These are phyloP conservation scores for Myotis vivesi DNA, from an alignment of 2,797 vertebrate genomes.

Conservation along the genomic window DNA sequence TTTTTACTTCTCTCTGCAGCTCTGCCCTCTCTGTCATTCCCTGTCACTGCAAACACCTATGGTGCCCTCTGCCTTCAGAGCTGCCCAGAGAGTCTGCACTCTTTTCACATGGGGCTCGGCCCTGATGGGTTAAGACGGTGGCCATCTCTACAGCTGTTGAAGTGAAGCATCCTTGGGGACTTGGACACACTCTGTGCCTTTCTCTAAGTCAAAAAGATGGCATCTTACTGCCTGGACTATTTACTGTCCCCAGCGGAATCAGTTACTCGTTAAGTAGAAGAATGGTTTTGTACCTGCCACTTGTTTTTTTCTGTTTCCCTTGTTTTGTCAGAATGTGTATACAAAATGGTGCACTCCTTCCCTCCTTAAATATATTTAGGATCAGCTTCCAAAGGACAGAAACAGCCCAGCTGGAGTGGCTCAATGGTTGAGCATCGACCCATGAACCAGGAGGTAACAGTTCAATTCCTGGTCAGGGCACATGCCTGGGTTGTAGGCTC, in stretches of 20 bases:
- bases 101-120: not conserved
- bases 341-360: not conserved
- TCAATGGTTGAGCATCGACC: too few relatives aligned
- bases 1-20: slow-evolving; percentile 61
- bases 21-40: not conserved
- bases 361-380: not conserved
- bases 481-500: too few relatives aligned
- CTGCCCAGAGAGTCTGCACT: not conserved
- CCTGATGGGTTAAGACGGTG: not conserved
- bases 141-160: not conserved
- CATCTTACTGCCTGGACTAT: slow-evolving; percentile 18
- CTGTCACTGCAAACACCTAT: not conserved
- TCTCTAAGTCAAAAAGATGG: slow-evolving; percentile 47
- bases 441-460: too few relatives aligned
- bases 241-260: slow-evolving; percentile 28
- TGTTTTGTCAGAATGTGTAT: slow-evolving; percentile 20
- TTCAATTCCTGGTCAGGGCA: too few relatives aligned
- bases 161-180: not conserved
- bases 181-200: not conserved
- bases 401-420: not conserved
- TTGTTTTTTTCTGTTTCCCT: slow-evolving; percentile 37
- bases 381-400: not conserved
- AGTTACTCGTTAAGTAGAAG: slow-evolving; percentile 49
- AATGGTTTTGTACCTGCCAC: slow-evolving; percentile 37
- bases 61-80: slow-evolving; percentile 19